Evolutionary conservation across 2,888 invertebrate genomes (phyloP).

Genomic region (Meiosimyza platycephala): DNA sequence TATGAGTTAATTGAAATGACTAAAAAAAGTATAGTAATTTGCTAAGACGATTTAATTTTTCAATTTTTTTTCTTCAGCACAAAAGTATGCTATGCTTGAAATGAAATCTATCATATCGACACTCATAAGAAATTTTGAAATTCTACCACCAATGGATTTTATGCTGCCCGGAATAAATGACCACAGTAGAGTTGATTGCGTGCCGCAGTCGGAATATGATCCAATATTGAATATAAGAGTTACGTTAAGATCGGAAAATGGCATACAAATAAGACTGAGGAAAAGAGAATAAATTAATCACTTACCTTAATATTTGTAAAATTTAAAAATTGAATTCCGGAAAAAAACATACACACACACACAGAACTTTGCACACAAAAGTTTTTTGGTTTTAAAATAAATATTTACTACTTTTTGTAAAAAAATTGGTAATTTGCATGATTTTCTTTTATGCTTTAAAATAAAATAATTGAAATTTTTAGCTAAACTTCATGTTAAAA

Average conservation of each 20-base stretch:
- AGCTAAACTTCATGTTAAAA: too few relatives aligned
- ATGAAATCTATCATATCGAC: conserved; percentile 69
- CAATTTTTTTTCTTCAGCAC: conserved; percentile 53
- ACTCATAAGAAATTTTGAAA: conserved; percentile 68
- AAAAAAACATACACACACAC: too few relatives aligned
- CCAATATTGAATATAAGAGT: conserved; percentile 67
- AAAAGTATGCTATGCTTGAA: conserved; percentile 70
- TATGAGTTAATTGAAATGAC: conserved; percentile 22
- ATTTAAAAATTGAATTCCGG: too few relatives aligned
- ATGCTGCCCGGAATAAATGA: conserved; percentile 57
- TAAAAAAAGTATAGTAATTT: too few relatives aligned
- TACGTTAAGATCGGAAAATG: conserved; percentile 68
- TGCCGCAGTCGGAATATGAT: conserved; percentile 58
- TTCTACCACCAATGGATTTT: conserved; percentile 54
- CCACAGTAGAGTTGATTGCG: conserved; percentile 52
- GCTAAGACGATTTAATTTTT: background rate
- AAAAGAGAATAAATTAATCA: conserved; percentile 39
- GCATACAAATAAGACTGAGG: conserved; percentile 66
- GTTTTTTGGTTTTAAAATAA: too few relatives aligned
- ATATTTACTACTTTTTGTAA: too few relatives aligned
- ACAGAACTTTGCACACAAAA: too few relatives aligned
- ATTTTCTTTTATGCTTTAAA: too few relatives aligned
- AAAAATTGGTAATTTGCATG: too few relatives aligned
- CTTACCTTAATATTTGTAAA: background rate
- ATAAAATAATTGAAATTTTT: too few relatives aligned